A percentile compares a stretch with the other conserved stretches of the same genome.
phyloP scores from a whole-genome alignment of 2,888 invertebrate species.

The Apodemia mormo region DNA sequence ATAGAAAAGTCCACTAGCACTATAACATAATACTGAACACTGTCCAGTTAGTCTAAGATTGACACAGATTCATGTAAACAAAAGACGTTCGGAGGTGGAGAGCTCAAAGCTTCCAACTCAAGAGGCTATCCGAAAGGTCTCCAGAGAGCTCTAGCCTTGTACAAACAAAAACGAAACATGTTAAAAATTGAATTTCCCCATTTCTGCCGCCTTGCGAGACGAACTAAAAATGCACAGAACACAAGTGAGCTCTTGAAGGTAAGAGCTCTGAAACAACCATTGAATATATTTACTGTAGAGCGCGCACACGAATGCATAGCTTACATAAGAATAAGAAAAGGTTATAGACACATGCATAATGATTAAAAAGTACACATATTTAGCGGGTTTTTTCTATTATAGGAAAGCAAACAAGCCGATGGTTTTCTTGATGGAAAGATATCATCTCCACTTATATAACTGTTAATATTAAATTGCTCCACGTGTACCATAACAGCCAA shows the following conservation, averaged over 20 bases:
- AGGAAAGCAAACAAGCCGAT: no score
- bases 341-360: no score
- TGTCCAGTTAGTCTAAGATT: background rate
- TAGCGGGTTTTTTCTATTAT: no score
- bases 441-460: no score
- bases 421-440: no score
- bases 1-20: no score
- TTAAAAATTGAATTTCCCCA: slow-evolving; percentile 8
- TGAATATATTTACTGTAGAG: background rate
- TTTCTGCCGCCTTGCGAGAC: background rate
- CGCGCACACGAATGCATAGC: background rate
- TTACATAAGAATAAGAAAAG: background rate
- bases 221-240: slow-evolving; percentile 13
- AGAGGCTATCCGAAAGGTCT: slow-evolving; percentile 1
- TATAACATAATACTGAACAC: no score
- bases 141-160: background rate
- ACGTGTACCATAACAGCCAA: no score
- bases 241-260: background rate
- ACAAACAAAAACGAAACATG: slow-evolving; percentile 1
- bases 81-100: background rate
- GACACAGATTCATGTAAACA: background rate
- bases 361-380: no score
- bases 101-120: background rate
- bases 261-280: slow-evolving; percentile 4
- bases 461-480: no score